Conservation (phyloP, 1,140 invertebrate species). For the Theocolax elegans region DNA sequence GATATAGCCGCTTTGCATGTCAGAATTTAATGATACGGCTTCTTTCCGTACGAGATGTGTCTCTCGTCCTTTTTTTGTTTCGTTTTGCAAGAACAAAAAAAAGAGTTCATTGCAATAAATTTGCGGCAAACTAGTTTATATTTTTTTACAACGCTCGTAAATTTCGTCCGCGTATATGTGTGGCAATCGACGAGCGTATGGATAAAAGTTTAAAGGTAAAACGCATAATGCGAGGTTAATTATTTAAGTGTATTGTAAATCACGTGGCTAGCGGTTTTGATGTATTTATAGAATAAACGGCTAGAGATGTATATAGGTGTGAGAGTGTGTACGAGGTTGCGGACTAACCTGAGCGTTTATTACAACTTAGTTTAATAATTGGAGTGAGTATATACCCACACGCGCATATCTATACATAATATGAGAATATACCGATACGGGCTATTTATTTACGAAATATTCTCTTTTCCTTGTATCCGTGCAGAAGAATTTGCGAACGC, state of each 20-base stretch:
- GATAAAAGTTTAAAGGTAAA: conserved; percentile 1
- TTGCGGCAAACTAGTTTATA: conserved; percentile 12
- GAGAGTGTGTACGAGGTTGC: no score
- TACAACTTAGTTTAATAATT: no score
- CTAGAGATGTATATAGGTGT: neutral
- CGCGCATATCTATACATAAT: no score
- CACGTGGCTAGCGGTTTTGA: neutral
- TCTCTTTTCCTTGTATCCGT: no score
- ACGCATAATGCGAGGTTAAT: conserved; percentile 2
- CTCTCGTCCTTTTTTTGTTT: neutral
- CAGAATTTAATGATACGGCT: no score
- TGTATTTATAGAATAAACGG: neutral
- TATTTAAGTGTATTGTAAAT: conserved; percentile 8
- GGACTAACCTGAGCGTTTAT: no score
- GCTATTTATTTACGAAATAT: no score
- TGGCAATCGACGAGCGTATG: neutral
- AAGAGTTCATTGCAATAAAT: conserved; percentile 20
- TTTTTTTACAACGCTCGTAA: conserved; percentile 14
- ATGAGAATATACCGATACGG: no score
- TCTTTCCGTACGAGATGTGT: no score
- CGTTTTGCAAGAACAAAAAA: neutral
- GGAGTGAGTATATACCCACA: no score
- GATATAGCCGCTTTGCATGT: conserved; percentile 4
- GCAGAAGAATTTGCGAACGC: no score
- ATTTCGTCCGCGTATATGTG: neutral